Evolutionary conservation across 1,140 invertebrate genomes (phyloP).

Genomic region (Drosophila nasuta): DNA sequence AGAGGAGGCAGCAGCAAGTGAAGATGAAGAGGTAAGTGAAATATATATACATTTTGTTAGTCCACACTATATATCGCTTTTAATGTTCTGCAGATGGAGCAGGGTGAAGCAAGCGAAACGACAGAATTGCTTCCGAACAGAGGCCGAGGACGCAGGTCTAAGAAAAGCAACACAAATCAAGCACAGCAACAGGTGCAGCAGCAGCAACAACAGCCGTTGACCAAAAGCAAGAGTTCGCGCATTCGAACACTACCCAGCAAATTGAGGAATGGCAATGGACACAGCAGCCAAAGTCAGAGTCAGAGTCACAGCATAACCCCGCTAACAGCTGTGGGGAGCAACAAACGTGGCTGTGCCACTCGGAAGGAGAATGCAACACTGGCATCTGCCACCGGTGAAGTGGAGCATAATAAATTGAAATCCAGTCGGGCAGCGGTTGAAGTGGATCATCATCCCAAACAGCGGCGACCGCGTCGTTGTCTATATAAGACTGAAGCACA

Average conservation of each 20-base stretch:
- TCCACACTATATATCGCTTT: background rate
- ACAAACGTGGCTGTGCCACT: constrained; percentile 75
- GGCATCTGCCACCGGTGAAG: constrained; percentile 72
- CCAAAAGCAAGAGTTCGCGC: constrained; percentile 31
- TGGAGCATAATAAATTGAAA: constrained; percentile 62
- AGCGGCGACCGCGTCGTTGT: constrained; percentile 73
- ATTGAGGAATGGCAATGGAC: constrained; percentile 11
- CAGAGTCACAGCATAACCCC: constrained; percentile 35
- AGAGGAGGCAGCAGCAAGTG: constrained; percentile 10
- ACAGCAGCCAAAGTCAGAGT: constrained; percentile 20
- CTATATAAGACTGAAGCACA: constrained; percentile 79
- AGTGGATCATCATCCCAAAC: constrained; percentile 42
- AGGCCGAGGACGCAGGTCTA: constrained; percentile 16
- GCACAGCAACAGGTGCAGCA: constrained; percentile 20
- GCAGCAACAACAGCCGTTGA: background rate
- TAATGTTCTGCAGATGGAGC: constrained; percentile 23
- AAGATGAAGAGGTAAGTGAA: constrained; percentile 29
- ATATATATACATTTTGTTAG: background rate
- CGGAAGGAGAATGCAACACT: constrained; percentile 58
- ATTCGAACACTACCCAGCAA: constrained; percentile 14
- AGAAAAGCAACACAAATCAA: constrained; percentile 45
- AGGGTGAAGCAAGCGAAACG: constrained; percentile 36
- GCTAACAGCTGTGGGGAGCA: constrained; percentile 61
- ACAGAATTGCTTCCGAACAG: constrained; percentile 20
- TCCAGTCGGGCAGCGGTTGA: constrained; percentile 31